Conservation (phyloP, 2,113 vertebrate genomes). For the Thalassarche chlororhynchos region DNA sequence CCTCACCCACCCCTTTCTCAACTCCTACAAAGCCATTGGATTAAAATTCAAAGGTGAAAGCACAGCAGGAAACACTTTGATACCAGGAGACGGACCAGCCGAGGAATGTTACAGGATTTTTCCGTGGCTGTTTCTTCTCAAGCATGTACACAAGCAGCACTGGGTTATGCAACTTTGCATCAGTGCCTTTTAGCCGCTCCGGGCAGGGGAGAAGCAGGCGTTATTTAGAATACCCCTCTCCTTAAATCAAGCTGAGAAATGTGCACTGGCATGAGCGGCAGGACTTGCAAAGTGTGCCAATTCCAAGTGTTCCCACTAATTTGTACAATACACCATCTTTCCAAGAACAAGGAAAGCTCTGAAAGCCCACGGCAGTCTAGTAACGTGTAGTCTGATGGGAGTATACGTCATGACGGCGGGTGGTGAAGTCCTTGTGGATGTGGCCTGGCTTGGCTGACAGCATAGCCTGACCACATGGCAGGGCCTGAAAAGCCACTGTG, state of each 20-base stretch:
- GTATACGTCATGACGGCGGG: not conserved
- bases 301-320: not conserved
- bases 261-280: not conserved
- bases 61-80: constrained; percentile 56
- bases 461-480: not conserved
- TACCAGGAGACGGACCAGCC: constrained; percentile 8
- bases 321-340: not conserved
- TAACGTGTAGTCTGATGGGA: not conserved
- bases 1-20: not conserved
- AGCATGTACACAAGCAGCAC: constrained; percentile 28
- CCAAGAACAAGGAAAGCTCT: not conserved
- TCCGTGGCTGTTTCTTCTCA: constrained; percentile 73
- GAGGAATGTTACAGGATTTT: constrained; percentile 70
- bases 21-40: constrained; percentile 35
- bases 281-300: not conserved
- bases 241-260: constrained; percentile 26
- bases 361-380: not conserved
- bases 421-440: not conserved
- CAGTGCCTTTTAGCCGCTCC: not conserved
- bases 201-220: not conserved
- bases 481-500: not conserved
- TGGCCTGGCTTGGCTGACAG: not conserved
- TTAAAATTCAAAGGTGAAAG: constrained; percentile 66
- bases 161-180: constrained; percentile 50
- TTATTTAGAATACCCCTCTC: not conserved